These are phyloP conservation scores for Volucella inflata DNA, from an alignment of 2,888 invertebrate genomes.

Conservation along the genomic window DNA sequence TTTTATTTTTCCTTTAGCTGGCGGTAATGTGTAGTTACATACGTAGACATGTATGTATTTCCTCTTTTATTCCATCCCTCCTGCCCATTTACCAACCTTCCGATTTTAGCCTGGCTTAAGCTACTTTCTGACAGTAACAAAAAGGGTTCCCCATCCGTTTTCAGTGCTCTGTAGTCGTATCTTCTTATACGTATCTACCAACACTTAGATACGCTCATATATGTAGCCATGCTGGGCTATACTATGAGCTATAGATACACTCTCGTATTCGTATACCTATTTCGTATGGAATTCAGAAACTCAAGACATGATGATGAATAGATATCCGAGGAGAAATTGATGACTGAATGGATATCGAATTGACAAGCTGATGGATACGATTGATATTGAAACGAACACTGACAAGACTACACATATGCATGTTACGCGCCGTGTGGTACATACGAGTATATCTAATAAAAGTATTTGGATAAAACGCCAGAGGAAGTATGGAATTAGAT, in stretches of 20 bases:
- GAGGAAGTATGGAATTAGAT: conserved; percentile 69
- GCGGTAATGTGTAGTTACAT: conserved; percentile 37
- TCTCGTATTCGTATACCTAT: background rate
- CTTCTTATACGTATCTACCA: conserved; percentile 50
- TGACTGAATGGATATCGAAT: conserved; percentile 76
- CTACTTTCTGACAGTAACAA: conserved; percentile 37
- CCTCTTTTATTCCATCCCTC: background rate
- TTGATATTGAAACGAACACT: conserved; percentile 67
- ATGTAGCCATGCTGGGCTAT: conserved; percentile 6
- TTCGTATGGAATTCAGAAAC: conserved; percentile 64
- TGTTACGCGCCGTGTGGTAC: background rate
- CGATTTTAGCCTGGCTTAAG: background rate
- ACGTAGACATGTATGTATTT: conserved; percentile 9
- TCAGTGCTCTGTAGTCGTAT: conserved; percentile 13
- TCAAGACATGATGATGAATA: conserved; percentile 75
- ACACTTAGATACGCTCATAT: conserved; percentile 9
- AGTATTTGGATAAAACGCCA: conserved; percentile 36
- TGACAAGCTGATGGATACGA: conserved; percentile 75
- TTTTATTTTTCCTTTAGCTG: conserved; percentile 42
- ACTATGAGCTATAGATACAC: conserved; percentile 2
- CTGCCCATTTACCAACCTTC: background rate
- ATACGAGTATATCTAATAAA: conserved; percentile 12
- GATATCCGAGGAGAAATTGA: conserved; percentile 74
- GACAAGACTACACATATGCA: conserved; percentile 12
- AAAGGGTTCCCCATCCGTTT: conserved; percentile 49